These are phyloP conservation scores for Galaxea fascicularis DNA, from an alignment of 92 coral and sea anemone genomes.

Conservation along the genomic window DNA sequence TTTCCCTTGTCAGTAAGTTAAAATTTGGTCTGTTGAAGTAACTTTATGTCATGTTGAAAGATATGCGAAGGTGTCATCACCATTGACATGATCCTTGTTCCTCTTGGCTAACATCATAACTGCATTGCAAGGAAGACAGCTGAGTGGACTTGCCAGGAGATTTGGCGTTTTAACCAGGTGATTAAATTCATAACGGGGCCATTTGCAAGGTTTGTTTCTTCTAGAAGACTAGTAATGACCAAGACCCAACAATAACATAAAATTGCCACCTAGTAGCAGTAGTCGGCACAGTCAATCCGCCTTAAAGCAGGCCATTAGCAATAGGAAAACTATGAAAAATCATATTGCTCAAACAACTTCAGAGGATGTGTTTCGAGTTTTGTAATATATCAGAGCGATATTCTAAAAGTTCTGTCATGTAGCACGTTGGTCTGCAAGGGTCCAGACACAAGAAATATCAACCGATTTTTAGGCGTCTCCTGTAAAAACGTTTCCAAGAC, in stretches of 20 bases:
- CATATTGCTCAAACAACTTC: background rate
- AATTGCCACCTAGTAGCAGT: no score
- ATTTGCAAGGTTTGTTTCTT: conserved; percentile 5
- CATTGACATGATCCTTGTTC: no score
- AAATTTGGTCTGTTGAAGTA: background rate
- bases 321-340: conserved; percentile 17
- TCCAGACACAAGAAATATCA: background rate
- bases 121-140: background rate
- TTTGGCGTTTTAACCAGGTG: conserved; percentile 15
- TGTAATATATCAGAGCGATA: conserved; percentile 2
- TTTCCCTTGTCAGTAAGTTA: conserved; percentile 9
- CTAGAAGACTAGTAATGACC: conserved; percentile 1
- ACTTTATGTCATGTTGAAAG: background rate
- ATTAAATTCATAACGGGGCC: conserved; percentile 9
- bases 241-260: background rate
- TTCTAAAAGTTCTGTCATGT: conserved; percentile 19
- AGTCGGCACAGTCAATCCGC: conserved; percentile 28
- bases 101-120: no score
- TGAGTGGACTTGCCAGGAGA: background rate
- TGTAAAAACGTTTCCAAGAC: background rate
- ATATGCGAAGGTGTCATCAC: background rate
- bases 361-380: conserved; percentile 22
- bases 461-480: conserved; percentile 13
- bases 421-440: background rate
- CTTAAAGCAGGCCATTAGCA: conserved; percentile 13